Evolutionary conservation across 2,888 invertebrate species (phyloP), one percentile per base, ranked within the genome.

Genomic region (Rutpela maculata): DNA sequence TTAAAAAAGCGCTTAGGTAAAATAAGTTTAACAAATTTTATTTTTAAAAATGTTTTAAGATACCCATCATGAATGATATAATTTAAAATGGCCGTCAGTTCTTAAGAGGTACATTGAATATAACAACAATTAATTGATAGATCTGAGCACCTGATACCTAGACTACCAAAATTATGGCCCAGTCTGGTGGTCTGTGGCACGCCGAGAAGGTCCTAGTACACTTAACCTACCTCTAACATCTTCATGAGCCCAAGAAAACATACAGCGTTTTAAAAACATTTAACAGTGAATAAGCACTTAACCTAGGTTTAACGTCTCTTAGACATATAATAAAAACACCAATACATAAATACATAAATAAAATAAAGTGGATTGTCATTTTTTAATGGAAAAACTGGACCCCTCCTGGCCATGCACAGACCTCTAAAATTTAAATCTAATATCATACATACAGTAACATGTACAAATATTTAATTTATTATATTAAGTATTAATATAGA

Each of bases 331-430:
- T 79, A 85, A 88, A 88, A 87, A 88, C 88, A 88, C 84, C 88
- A 84, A 88, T 85, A 88, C 85, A 86, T 86, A 87, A 86, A 85
- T 83, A 75, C 84, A 86, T 85, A 85, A 86, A 87, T 85, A 87
- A 88, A 88, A 86, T 85, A 85, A 88, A 87, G 84, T 86, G 88
- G 89, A 89, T 89, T 89, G 89, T 89, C 89, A 89, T 88, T 88
- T 84, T 84, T 83, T 79, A 83, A 80, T 84, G 87, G 87, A 88
- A 88, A 84, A 84, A 85, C 80, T 81, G 80, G 85, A 80, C 79
- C 83, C 79, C 81, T 80, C 79, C 83, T 82, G 82, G 83, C 80
- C 79, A 73, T 70, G 79, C 78, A 74, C 82, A 81, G 82, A 82
- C 83, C 65, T 83, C 83, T 83, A 82, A 81, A 81, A 82, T 84